Evolutionary conservation across 2,888 invertebrate species (phyloP), one percentile per base, ranked within the genome.

Genomic region (Hyposoter dolosus): DNA sequence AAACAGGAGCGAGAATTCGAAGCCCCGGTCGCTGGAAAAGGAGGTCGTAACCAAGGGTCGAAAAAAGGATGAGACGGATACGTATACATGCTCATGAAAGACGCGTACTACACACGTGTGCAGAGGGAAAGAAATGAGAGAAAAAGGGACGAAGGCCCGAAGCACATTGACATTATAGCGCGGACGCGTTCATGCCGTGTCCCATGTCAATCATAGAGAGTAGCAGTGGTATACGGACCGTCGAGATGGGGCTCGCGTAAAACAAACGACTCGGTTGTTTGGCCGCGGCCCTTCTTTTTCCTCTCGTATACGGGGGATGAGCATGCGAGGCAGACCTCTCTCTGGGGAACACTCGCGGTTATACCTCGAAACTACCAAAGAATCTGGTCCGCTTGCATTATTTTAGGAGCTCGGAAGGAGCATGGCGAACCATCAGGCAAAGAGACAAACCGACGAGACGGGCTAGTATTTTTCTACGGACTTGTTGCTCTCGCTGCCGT

Each of bases 201-300:
- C 91, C 90, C 91, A 90, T 83, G 92, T 92, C 92, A 92, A 90
- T 92, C 92, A 91, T 69, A 53, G 74, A 56, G 28, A 45, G 28
- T 19, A 40, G 19, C 68, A 40, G 43, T 43, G 78, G 32, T 83
- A 83, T 83, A 85, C 83, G 84, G 56, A 82, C 76, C 68, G 60
- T 17, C 23, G 56, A 69, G 71, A 77, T 84, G 84, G 81, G 63
- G 83, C 60, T 78, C 72, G 81, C 72, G 78, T 86, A 88, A 88
- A 88, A 88, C 90, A 90, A 89, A 90, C 88, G 89, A 85, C 53
- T 82, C 76, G 84, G 72, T 86, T 88, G 88, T 88, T 86, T 77
- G 78, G 66, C 60, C 53, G 66, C 71, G 63, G 79, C 60, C 47
- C 60, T 81, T 74, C 28, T 76, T 82, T 79, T 19, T 56, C 76